These are phyloP conservation scores for Danaus melanippus DNA, from an alignment of 1,140 invertebrate genomes.

Conservation along the genomic window DNA sequence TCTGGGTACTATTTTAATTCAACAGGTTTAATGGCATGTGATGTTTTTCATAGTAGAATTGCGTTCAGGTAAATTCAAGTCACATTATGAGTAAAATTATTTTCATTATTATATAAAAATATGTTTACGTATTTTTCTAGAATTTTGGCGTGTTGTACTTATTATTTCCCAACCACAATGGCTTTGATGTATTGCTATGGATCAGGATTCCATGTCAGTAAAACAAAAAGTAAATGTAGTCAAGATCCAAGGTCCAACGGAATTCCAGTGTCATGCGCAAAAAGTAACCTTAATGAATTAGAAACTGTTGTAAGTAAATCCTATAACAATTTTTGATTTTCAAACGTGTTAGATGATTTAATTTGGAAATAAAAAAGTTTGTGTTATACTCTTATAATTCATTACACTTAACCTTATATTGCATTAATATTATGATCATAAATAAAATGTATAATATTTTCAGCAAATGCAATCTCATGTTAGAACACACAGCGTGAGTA, in stretches of 20 bases:
- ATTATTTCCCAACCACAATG: slow-evolving; percentile 92
- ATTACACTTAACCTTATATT: too few relatives aligned
- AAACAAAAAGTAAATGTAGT: slow-evolving; percentile 78
- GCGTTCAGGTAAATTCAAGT: slow-evolving; percentile 73
- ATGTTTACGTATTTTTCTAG: slow-evolving; percentile 54
- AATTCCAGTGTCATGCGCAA: slow-evolving; percentile 48
- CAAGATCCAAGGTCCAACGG: slow-evolving; percentile 55
- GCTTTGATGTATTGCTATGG: slow-evolving; percentile 92
- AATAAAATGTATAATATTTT: slow-evolving; percentile 14
- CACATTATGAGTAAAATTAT: not conserved
- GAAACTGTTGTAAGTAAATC: slow-evolving; percentile 43
- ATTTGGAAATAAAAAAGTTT: too few relatives aligned
- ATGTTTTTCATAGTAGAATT: slow-evolving; percentile 85
- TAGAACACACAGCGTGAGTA: slow-evolving; percentile 81
- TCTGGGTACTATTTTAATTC: slow-evolving; percentile 89
- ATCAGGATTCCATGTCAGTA: slow-evolving; percentile 89
- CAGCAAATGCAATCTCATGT: slow-evolving; percentile 74
- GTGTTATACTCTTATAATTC: too few relatives aligned
- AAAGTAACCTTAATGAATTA: slow-evolving; percentile 39
- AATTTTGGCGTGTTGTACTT: slow-evolving; percentile 86
- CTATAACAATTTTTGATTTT: slow-evolving; percentile 6
- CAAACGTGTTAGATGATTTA: not conserved
- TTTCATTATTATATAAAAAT: slow-evolving; percentile 8
- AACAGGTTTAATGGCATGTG: slow-evolving; percentile 86
- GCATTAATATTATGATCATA: not conserved